phyloP scores from a whole-genome alignment of 2,797 vertebrate genomes.

The Hipposideros larvatus region DNA sequence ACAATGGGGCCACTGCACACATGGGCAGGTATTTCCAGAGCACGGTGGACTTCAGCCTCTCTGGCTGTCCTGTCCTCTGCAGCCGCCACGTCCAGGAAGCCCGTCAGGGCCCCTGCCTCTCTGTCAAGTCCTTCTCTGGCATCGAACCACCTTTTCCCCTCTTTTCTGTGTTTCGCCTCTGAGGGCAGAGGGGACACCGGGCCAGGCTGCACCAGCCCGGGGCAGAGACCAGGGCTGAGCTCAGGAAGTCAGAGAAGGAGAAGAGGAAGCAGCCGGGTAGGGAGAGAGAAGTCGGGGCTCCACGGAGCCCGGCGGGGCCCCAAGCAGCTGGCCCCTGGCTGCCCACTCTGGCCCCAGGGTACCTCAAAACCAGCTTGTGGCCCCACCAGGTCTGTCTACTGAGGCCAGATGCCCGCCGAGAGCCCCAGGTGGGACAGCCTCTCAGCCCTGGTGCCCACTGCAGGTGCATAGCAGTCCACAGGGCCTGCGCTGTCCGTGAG shows the following conservation, averaged over 20 bases:
- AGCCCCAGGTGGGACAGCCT: neutral
- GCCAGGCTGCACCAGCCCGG: neutral
- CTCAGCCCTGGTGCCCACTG: fast-evolving
- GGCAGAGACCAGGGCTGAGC: fast-evolving
- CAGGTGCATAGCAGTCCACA: neutral
- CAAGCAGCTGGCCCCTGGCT: neutral
- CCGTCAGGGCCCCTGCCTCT: neutral
- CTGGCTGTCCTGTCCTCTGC: neutral
- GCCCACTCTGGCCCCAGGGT: neutral
- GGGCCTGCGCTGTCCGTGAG: neutral
- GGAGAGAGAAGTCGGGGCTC: neutral
- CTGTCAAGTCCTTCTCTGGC: conserved; percentile 2
- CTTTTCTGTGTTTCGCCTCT: neutral
- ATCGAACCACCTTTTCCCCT: conserved; percentile 15
- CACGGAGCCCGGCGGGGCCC: neutral
- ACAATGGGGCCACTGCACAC: fast-evolving
- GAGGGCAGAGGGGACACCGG: neutral
- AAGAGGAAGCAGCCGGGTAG: too few relatives aligned
- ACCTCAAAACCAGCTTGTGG: neutral
- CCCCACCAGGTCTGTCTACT: fast-evolving
- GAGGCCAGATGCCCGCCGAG: fast-evolving
- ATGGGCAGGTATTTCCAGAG: fast-evolving
- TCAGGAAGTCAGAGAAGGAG: neutral
- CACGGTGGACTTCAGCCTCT: neutral
- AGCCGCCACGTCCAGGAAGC: neutral